Evolutionary conservation across 2,888 invertebrate species (phyloP), one percentile per base, ranked within the genome.

Genomic region (Loripinus fragilis): DNA sequence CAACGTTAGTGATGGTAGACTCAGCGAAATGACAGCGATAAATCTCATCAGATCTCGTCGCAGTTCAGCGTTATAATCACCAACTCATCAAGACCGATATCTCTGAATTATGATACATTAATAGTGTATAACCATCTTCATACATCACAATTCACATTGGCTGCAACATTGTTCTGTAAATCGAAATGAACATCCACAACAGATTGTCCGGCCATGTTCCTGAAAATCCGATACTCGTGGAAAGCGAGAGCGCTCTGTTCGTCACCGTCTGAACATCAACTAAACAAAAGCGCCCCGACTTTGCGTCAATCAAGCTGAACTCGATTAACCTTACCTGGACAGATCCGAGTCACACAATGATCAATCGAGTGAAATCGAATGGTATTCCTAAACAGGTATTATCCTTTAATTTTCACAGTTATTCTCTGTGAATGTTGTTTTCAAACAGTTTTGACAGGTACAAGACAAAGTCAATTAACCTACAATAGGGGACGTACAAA

Each of bases 201-300:
- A 55, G 72, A 72, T 65, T 67, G 30, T 68, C 70, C 45, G 52
- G 42, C 25, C 66, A 67, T 65, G 55, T 67, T 65, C 67, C 68
- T 67, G 76, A 48, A 71, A 77, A 81, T 77, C 35, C 67, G 81
- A 81, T 81, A 81, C 81, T 81, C 81, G 81, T 81, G 81, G 81
- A 78, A 77, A 77, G 77, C 25, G 41, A 33, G 65, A 45, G 52
- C 66, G 23, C 30, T 71, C 48, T 77, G 81, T 81, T 69, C 69
- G 74, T 55, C 70, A 74, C 70, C 76, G 25, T 0, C 8, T 12
- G 30, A 33, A 15, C 35, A 55, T 52, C 68, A 75, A 42, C 42
- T 25, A 66, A 78, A 80, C 67, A 72, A 80, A 74, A 52, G 71
- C 50, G 35, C 35, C 75, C 69, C 41, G 33, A 55, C 28, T 55